A percentile compares a stretch with the other conserved stretches of the same genome.
Evolutionary conservation across 2,888 invertebrate species (phyloP).

Genomic region (Falcaria lacertinaria): DNA sequence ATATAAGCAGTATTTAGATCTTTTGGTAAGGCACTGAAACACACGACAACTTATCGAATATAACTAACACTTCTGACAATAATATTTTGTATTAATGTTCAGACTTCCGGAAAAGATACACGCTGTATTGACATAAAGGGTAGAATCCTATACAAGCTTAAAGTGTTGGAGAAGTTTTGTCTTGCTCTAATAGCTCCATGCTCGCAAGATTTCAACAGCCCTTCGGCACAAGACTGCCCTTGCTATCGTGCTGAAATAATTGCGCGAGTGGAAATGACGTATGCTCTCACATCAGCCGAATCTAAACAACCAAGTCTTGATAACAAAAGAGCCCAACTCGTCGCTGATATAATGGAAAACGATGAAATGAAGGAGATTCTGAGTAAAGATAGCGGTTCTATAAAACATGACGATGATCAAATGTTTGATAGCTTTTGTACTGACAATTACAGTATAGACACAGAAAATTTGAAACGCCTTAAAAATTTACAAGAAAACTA

Average conservation of each 20-base stretch:
- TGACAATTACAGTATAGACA: slow-evolving; percentile 45
- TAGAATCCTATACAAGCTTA: slow-evolving; percentile 65
- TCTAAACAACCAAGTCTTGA: slow-evolving; percentile 34
- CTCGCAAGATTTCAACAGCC: slow-evolving; percentile 34
- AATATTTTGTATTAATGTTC: slow-evolving; percentile 3
- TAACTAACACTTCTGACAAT: too few species aligned
- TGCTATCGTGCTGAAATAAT: slow-evolving; percentile 53
- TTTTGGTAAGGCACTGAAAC: slow-evolving; percentile 61
- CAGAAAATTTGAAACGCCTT: slow-evolving; percentile 55
- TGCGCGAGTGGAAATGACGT: slow-evolving; percentile 40
- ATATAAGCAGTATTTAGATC: slow-evolving; percentile 58
- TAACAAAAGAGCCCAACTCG: slow-evolving; percentile 58
- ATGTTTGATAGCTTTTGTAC: slow-evolving; percentile 26
- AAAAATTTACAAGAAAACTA: slow-evolving; percentile 61
- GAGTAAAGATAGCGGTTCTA: slow-evolving; percentile 37
- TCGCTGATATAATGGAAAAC: slow-evolving; percentile 67
- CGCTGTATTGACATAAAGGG: slow-evolving; percentile 61
- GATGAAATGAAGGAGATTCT: slow-evolving; percentile 68
- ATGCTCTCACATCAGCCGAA: slow-evolving; percentile 45
- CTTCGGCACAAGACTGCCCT: slow-evolving; percentile 33
- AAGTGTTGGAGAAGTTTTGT: slow-evolving; percentile 66
- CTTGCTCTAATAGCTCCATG: slow-evolving; percentile 66
- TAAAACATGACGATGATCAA: slow-evolving; percentile 26
- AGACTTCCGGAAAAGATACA: slow-evolving; percentile 62
- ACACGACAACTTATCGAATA: too few species aligned